Conservation (phyloP, 1,140 invertebrate genomes). For the Drosophila sp. region DNA sequence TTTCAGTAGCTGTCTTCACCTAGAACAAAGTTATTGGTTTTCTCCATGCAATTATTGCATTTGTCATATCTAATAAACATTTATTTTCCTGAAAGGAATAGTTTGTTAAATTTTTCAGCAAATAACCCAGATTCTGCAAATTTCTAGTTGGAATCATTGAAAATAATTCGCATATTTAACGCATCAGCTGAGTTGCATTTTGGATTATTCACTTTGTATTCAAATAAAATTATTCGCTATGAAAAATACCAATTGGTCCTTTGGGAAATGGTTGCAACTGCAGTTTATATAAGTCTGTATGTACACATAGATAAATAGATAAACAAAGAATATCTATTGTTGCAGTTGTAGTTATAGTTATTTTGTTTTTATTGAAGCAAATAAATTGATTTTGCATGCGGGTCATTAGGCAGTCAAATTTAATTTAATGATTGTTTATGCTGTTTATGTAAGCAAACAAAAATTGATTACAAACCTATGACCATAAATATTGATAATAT, state of each 20-base stretch:
- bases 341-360: constrained; percentile 23
- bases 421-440: constrained; percentile 67
- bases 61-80: neutral
- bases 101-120: neutral
- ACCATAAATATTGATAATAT: constrained; percentile 57
- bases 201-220: constrained; percentile 9
- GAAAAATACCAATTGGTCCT: constrained; percentile 38
- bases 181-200: constrained; percentile 16
- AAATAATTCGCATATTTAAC: constrained; percentile 27
- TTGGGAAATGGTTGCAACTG: constrained; percentile 23
- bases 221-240: constrained; percentile 62
- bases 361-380: constrained; percentile 44
- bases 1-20: no score
- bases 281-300: constrained; percentile 19
- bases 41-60: neutral
- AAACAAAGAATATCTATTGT: no score
- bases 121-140: neutral
- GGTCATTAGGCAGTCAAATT: constrained; percentile 71
- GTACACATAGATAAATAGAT: constrained; percentile 34
- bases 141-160: constrained; percentile 9
- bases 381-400: constrained; percentile 63
- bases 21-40: neutral
- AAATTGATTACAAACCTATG: constrained; percentile 69
- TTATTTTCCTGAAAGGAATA: no score
- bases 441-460: constrained; percentile 54